These are phyloP conservation scores for Trachops cirrhosus DNA, from an alignment of 2,797 vertebrate species.

Conservation along the genomic window DNA sequence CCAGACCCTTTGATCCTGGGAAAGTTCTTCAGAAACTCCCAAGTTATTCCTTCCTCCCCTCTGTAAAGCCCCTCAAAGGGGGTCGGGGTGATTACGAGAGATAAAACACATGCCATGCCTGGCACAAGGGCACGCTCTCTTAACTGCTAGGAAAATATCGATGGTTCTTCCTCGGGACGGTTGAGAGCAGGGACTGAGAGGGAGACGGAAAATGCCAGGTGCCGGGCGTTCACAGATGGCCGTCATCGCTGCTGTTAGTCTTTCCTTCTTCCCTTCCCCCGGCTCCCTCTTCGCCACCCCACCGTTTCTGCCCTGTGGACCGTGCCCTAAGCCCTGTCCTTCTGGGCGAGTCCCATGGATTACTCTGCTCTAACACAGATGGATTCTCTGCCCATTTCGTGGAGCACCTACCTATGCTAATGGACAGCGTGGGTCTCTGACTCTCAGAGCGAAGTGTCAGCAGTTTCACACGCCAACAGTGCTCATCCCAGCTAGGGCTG, in stretches of 20 bases:
- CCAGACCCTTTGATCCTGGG: neutral
- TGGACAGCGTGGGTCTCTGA: neutral
- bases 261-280: neutral
- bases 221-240: no score
- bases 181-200: neutral
- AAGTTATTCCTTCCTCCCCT: neutral
- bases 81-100: neutral
- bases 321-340: neutral
- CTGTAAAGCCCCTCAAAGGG: neutral
- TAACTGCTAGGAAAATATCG: neutral
- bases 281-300: neutral
- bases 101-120: neutral
- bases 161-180: neutral
- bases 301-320: neutral
- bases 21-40: neutral
- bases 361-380: neutral
- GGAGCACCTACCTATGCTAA: no score
- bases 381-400: neutral
- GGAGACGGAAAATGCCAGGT: neutral
- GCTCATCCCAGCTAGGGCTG: slow-evolving; percentile 52
- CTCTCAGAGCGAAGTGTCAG: slow-evolving; percentile 43
- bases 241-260: fast-evolving
- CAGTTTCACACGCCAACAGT: slow-evolving; percentile 23
- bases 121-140: neutral
- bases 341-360: neutral